Conservation (phyloP, 1,140 invertebrate species). For the Anthonomus grandis region DNA sequence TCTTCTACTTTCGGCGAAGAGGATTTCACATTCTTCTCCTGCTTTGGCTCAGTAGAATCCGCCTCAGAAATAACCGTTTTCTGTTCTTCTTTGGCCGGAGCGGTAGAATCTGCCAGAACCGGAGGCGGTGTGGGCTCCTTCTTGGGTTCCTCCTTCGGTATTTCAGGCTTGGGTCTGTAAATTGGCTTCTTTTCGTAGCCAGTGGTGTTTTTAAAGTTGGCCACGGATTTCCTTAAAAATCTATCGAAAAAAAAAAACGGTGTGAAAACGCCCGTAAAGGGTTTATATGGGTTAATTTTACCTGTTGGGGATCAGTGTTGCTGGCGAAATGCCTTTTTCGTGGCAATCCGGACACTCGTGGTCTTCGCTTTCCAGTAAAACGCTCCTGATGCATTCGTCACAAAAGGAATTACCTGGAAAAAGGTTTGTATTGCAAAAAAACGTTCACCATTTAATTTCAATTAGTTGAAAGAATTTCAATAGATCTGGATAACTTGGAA, state of each 20-base stretch:
- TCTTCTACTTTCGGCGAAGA: slow-evolving; percentile 13
- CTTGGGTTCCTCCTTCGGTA: slow-evolving; percentile 4
- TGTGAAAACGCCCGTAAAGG: background rate
- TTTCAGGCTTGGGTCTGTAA: slow-evolving; percentile 31
- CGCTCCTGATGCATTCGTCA: slow-evolving; percentile 93
- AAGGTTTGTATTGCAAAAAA: no score
- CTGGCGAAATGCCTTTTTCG: slow-evolving; percentile 88
- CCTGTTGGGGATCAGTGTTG: slow-evolving; percentile 86
- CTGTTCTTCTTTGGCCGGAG: slow-evolving; percentile 44
- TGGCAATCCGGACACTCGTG: slow-evolving; percentile 93
- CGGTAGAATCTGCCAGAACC: slow-evolving; percentile 19
- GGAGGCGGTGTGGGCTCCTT: slow-evolving; percentile 15
- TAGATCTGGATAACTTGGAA: no score
- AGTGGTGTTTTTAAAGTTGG: slow-evolving; percentile 85
- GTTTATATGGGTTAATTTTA: background rate
- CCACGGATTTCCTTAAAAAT: slow-evolving; percentile 83
- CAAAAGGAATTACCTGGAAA: slow-evolving; percentile 79
- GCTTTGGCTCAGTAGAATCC: slow-evolving; percentile 45
- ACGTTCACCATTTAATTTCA: no score
- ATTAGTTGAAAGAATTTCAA: no score
- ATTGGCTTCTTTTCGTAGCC: slow-evolving; percentile 63
- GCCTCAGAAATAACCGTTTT: slow-evolving; percentile 48
- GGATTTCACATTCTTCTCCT: slow-evolving; percentile 16
- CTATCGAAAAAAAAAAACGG: slow-evolving; percentile 44
- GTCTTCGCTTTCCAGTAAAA: slow-evolving; percentile 87